Evolutionary conservation across 2,797 vertebrate species (phyloP).

Genomic region (Cetoscarus ocellatus): DNA sequence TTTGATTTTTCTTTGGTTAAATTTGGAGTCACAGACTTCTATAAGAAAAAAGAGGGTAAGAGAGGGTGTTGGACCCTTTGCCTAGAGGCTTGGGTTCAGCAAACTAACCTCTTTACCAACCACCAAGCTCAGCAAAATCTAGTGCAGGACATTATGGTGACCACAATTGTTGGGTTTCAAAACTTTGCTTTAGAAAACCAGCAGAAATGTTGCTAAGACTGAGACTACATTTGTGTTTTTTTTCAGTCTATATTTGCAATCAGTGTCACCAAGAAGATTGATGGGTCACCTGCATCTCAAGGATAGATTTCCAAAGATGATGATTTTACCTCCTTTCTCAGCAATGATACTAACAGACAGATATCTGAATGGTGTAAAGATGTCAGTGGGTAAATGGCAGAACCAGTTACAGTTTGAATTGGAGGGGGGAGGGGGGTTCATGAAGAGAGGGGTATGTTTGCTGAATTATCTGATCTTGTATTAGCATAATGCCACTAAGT

Average conservation of each 20-base stretch:
- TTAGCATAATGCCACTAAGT: conserved; percentile 57
- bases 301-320: not conserved
- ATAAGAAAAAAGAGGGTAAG: too few relatives aligned
- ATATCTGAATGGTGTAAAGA: not conserved
- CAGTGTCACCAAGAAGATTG: not conserved
- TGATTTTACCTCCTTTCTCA: not conserved
- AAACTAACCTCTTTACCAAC: too few relatives aligned
- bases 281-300: not conserved
- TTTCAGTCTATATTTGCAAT: not conserved
- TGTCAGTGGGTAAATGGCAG: not conserved
- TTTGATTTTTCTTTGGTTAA: too few relatives aligned
- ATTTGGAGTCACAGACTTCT: too few relatives aligned
- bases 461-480: conserved; percentile 36
- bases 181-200: too few relatives aligned
- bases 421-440: not conserved
- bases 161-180: too few relatives aligned
- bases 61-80: too few relatives aligned
- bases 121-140: too few relatives aligned
- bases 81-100: too few relatives aligned
- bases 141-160: too few relatives aligned
- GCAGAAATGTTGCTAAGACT: too few relatives aligned
- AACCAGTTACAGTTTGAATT: not conserved
- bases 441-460: conserved; percentile 2
- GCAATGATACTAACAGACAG: not conserved
- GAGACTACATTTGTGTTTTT: too few relatives aligned